A percentile compares a stretch with the other conserved stretches of the same genome.
These are phyloP conservation scores for Zelleria hepariella DNA, from an alignment of 2,888 invertebrate species.

Conservation along the genomic window DNA sequence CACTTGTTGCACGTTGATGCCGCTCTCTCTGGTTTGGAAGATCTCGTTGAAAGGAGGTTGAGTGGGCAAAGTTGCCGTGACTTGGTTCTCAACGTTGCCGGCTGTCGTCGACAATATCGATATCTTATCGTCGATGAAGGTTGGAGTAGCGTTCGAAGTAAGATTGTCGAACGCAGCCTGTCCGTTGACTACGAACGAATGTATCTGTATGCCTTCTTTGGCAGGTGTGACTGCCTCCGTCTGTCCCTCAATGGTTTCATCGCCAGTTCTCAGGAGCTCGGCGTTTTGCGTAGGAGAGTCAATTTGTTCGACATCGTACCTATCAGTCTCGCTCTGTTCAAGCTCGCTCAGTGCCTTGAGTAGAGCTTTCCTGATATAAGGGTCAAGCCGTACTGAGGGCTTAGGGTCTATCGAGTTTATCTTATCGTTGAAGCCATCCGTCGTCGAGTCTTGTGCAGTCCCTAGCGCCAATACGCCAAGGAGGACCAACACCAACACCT, in stretches of 20 bases:
- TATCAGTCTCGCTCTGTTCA: constrained; percentile 71
- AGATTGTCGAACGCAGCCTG: constrained; percentile 50
- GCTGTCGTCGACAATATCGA: constrained; percentile 57
- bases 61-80: constrained; percentile 47
- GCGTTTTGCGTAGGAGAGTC: constrained; percentile 40
- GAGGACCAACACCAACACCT: constrained; percentile 43
- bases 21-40: constrained; percentile 50
- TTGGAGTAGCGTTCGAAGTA: constrained; percentile 43
- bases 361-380: constrained; percentile 81
- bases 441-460: constrained; percentile 39
- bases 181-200: constrained; percentile 70
- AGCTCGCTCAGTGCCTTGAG: constrained; percentile 82
- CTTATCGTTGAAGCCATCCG: constrained; percentile 41
- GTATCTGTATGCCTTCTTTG: constrained; percentile 62
- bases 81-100: constrained; percentile 62
- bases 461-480: constrained; percentile 32
- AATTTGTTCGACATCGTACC: constrained; percentile 53
- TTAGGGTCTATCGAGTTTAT: constrained; percentile 53
- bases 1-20: constrained; percentile 47
- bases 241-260: constrained; percentile 40
- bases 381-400: constrained; percentile 77
- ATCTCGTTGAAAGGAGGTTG: constrained; percentile 52
- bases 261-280: constrained; percentile 45
- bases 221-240: constrained; percentile 26
- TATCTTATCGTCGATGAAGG: constrained; percentile 47